Evolutionary conservation across 1,140 invertebrate genomes (phyloP).

Genomic region (Hermatobates lingyangjiaoensis): DNA sequence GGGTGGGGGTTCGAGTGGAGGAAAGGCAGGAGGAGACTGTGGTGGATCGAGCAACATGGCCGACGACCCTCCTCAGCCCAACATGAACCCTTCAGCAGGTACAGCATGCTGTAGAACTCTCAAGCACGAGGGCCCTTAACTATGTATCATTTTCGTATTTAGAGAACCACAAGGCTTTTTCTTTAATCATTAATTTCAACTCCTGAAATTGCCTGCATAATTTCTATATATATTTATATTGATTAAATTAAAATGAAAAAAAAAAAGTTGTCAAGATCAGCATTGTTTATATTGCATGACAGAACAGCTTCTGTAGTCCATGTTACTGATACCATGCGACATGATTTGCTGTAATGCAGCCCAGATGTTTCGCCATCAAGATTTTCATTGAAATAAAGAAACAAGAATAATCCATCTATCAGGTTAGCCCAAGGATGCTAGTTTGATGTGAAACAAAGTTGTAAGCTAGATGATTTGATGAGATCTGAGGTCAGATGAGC

Average conservation of each 20-base stretch:
- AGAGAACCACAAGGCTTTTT: neutral
- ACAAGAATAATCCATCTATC: no score
- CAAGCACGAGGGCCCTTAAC: neutral
- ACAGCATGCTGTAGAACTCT: neutral
- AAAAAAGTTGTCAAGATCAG: neutral
- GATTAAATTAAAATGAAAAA: neutral
- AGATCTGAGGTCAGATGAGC: no score
- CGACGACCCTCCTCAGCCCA: conserved; percentile 11
- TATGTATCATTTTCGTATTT: neutral
- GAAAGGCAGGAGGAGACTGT: conserved; percentile 9
- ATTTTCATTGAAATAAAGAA: no score
- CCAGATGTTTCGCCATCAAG: no score
- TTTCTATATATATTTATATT: no score
- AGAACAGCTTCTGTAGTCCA: no score
- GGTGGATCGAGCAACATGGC: conserved; percentile 7
- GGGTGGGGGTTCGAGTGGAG: conserved; percentile 1
- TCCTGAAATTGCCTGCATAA: neutral
- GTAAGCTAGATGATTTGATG: no score
- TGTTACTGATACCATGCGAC: no score
- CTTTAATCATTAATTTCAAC: neutral
- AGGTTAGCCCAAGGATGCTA: no score
- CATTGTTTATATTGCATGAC: neutral
- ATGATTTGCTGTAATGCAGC: no score
- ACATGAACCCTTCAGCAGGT: conserved; percentile 12
- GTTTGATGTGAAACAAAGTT: no score